Conservation (phyloP, 2,113 vertebrate genomes). For the Pedionomus torquatus region DNA sequence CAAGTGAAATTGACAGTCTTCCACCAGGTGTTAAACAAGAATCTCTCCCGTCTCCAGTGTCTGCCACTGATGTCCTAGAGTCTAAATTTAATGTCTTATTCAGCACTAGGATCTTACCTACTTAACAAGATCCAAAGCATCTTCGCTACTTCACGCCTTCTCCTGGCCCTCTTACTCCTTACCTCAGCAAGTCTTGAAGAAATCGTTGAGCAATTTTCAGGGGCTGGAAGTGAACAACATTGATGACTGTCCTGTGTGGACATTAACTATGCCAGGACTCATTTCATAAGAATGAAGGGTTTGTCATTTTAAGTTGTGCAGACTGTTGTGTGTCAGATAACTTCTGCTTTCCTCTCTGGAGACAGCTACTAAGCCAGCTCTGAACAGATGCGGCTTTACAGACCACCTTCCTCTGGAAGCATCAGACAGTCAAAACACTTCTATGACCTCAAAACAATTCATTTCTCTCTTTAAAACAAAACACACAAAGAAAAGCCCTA, state of each 20-base stretch:
- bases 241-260: conserved; percentile 54
- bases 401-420: conserved; percentile 47
- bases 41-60: not conserved
- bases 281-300: conserved; percentile 49
- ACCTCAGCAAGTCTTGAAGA: conserved; percentile 57
- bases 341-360: conserved; percentile 47
- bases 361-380: conserved; percentile 54
- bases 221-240: conserved; percentile 38
- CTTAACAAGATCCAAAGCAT: not conserved
- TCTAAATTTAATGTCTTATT: not conserved
- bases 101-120: not conserved
- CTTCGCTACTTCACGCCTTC: not conserved
- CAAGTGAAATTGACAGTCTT: not conserved
- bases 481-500: not conserved
- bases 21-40: not conserved
- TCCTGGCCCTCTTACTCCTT: conserved; percentile 41
- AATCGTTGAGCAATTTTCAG: conserved; percentile 57
- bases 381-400: conserved; percentile 3
- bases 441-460: not conserved
- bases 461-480: not conserved
- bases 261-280: conserved; percentile 47
- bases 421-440: conserved; percentile 24
- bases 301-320: conserved; percentile 39
- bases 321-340: conserved; percentile 25
- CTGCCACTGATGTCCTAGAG: not conserved